A percentile compares a stretch with the other conserved stretches of the same genome.
Conservation (phyloP, 2,113 vertebrate genomes). For the Dipodomys spectabilis region DNA sequence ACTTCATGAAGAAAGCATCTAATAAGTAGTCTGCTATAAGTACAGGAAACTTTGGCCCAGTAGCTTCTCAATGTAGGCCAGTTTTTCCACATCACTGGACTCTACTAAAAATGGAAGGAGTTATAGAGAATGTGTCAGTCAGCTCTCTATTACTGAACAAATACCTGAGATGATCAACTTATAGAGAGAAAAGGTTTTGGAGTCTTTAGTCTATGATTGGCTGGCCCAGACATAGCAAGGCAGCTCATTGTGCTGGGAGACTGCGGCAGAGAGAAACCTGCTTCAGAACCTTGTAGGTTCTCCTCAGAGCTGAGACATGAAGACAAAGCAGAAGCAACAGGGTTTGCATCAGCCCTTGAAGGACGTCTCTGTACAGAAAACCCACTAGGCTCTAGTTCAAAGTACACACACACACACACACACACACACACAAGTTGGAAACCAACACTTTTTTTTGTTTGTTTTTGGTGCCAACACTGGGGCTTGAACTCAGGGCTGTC, state of each 20-base stretch:
- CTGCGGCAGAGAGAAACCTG: neutral
- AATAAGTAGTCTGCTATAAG: neutral
- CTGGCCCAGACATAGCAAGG: neutral
- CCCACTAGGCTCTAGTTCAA: neutral
- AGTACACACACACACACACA: neutral
- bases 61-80: neutral
- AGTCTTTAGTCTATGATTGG: neutral
- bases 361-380: neutral
- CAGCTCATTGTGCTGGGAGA: neutral
- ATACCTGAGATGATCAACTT: neutral
- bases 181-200: neutral
- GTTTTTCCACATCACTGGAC: neutral
- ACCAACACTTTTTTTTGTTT: neutral
- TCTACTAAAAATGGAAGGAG: neutral
- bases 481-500: too few species aligned
- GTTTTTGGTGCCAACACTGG: neutral
- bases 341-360: neutral
- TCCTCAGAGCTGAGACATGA: neutral
- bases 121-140: neutral
- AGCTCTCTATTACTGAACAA: neutral
- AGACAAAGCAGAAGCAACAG: neutral
- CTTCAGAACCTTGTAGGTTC: neutral
- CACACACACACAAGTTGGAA: neutral
- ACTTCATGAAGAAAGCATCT: constrained; percentile 4
- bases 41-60: neutral